Evolutionary conservation across 2,888 invertebrate species (phyloP), one percentile per base, ranked within the genome.

Genomic region (Cenopis cana): DNA sequence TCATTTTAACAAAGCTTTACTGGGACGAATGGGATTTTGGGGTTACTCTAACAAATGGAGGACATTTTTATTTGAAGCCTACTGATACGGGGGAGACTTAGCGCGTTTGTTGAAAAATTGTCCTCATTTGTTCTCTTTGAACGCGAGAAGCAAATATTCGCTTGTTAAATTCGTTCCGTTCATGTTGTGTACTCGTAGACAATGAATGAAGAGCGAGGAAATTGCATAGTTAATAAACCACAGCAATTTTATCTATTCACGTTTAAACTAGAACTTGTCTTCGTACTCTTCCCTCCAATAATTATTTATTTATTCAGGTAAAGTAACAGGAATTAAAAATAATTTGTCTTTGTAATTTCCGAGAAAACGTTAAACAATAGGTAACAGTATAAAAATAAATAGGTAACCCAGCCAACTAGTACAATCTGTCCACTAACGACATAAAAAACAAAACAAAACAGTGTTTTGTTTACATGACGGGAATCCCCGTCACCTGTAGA

Each of bases 1-100:
- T 49, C 36, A 46, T 33, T 67, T 49, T 57, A 57, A 57, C 62
- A 67, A 57, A 67, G 49, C 50, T 67, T 55, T 36, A 41, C 57
- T 12, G 50, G 6, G 29, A 12, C 56, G 46, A 18, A 14, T 18
- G 29, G 14, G 33, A 20, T 33, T 57, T 11, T 41, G 33, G 66
- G 62, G 36, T 62, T 52, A 36, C n/a, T 50, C 18, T 49, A 36
- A 66, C 20, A 66, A 57, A 66, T 57, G 56, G 66, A 49, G 33
- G 10, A 18, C 17, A 33, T 54, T 56, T 55, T 56, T 56, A 33
- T 20, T 29, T 56, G 11, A 33, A 18, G n/a, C 46, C n/a, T 12
- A 46, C 46, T 46, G 46, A 46, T 46, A 12, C 46, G 46, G 46
- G 46, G 46, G 46, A 6, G 46, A 46, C 46, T 46, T 46, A 8